A percentile compares a stretch with the other conserved stretches of the same genome.
Evolutionary conservation across 2,797 vertebrate genomes (phyloP).

Genomic region (Clamator glandarius): DNA sequence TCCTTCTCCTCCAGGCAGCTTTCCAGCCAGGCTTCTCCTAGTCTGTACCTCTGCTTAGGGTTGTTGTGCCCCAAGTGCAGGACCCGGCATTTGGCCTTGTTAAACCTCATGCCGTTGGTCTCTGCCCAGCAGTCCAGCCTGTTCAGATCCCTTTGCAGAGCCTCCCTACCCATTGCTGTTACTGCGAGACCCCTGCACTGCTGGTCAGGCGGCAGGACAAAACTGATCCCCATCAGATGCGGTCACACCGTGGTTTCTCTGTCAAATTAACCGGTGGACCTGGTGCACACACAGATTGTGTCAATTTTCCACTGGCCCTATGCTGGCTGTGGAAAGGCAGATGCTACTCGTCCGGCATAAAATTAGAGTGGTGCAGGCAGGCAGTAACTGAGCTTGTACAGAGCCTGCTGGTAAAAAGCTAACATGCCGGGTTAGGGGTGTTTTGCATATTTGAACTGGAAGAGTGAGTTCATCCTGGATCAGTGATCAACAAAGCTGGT

Average conservation of each 20-base stretch:
- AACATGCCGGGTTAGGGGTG: neutral
- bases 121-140: no score
- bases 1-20: no score
- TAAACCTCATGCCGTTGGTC: no score
- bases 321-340: constrained; percentile 23
- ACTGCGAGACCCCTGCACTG: neutral
- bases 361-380: neutral
- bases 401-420: constrained; percentile 34
- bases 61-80: no score
- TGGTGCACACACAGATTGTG: constrained; percentile 1
- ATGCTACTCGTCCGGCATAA: constrained; percentile 25
- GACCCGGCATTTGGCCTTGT: no score
- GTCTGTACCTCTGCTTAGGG: no score
- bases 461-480: neutral
- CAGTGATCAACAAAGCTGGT: no score
- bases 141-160: no score
- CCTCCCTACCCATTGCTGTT: no score
- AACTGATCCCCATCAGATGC: neutral
- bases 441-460: neutral
- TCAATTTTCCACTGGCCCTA: neutral
- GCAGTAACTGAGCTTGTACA: neutral
- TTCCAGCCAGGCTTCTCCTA: no score
- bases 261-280: neutral
- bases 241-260: neutral
- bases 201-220: neutral